phyloP scores from a whole-genome alignment of 2,113 vertebrate species.

The Plestiodon gilberti region DNA sequence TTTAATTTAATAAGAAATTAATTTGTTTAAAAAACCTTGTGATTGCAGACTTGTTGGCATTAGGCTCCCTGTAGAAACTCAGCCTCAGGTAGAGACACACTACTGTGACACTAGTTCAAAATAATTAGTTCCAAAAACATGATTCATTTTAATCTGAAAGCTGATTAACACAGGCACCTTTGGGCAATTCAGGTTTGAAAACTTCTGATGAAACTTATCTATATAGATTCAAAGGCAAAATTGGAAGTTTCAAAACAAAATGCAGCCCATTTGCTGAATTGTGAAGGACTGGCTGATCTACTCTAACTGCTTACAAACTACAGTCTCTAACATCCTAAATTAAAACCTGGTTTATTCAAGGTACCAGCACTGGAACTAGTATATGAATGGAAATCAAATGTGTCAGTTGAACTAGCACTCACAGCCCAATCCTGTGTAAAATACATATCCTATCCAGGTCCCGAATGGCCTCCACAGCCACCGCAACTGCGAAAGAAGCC shows the following conservation, averaged over 20 bases:
- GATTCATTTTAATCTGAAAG: not conserved
- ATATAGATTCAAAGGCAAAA: not conserved
- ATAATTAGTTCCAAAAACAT: not conserved
- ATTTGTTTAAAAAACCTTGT: not conserved
- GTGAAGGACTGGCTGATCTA: not conserved
- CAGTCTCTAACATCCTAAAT: not conserved
- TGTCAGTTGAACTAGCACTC: no score
- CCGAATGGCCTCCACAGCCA: no score
- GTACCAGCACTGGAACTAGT: no score
- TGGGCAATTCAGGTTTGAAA: not conserved
- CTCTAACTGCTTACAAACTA: not conserved
- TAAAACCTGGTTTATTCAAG: no score
- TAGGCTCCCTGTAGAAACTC: slow-evolving; percentile 7
- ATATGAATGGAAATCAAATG: no score
- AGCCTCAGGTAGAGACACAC: not conserved
- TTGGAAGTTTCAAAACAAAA: not conserved
- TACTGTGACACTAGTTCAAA: not conserved
- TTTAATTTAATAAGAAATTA: not conserved
- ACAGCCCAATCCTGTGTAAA: no score
- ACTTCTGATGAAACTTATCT: not conserved
- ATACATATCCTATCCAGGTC: no score
- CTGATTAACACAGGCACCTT: not conserved
- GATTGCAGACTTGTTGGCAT: not conserved
- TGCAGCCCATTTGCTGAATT: not conserved
- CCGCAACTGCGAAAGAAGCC: no score